Percentiles rank a stretch among this genome's conserved stretches.
These are phyloP conservation scores for Drosophila ezoana DNA, from an alignment of 2,888 invertebrate genomes.

Conservation along the genomic window DNA sequence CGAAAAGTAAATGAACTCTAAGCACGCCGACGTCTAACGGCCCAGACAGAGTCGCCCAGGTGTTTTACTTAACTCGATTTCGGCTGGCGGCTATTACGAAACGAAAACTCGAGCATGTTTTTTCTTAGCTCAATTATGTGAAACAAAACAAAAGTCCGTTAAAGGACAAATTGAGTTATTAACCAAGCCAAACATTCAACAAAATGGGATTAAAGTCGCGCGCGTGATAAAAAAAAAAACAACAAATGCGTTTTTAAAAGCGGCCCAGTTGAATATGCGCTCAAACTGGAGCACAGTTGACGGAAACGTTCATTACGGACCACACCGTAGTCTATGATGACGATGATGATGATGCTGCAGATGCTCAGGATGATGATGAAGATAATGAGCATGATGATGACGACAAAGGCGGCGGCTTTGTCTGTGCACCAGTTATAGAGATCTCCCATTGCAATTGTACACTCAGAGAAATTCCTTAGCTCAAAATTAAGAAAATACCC, in stretches of 20 bases:
- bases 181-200: slow-evolving; percentile 13
- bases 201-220: slow-evolving; percentile 30
- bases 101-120: slow-evolving; percentile 26
- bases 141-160: slow-evolving; percentile 34
- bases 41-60: slow-evolving; percentile 21
- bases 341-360: slow-evolving; percentile 6
- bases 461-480: too few relatives aligned
- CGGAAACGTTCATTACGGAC: slow-evolving; percentile 57
- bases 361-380: not conserved
- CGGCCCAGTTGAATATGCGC: slow-evolving; percentile 11
- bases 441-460: slow-evolving; percentile 12
- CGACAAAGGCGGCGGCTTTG: slow-evolving; percentile 40
- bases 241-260: slow-evolving; percentile 63
- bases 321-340: slow-evolving; percentile 31
- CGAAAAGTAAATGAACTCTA: slow-evolving; percentile 74
- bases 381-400: slow-evolving; percentile 1
- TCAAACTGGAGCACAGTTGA: slow-evolving; percentile 51
- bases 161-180: slow-evolving; percentile 60
- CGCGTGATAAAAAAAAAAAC: slow-evolving; percentile 10
- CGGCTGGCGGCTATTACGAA: slow-evolving; percentile 17
- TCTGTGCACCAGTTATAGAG: slow-evolving; percentile 41
- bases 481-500: too few relatives aligned
- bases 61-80: slow-evolving; percentile 19
- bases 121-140: slow-evolving; percentile 49
- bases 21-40: slow-evolving; percentile 64